Evolutionary conservation across 2,797 vertebrate species (phyloP).

Genomic region (Pristis pectinata): DNA sequence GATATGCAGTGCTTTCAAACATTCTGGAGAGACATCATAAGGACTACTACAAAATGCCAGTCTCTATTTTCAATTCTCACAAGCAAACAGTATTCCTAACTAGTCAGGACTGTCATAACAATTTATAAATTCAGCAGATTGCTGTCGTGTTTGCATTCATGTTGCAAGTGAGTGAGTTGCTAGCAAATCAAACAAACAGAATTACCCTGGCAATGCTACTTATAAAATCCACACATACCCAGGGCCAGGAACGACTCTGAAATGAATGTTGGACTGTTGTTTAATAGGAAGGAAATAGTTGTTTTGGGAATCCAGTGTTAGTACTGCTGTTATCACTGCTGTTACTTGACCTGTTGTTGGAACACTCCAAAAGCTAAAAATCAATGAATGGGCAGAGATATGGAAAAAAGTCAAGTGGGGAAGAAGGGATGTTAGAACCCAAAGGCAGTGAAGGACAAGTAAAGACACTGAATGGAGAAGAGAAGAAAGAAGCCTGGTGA

Average conservation of each 20-base stretch:
- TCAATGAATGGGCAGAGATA: neutral
- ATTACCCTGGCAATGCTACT: neutral
- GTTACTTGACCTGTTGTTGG: neutral
- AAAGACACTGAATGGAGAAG: neutral
- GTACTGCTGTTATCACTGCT: neutral
- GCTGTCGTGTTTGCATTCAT: neutral
- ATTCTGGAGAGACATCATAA: neutral
- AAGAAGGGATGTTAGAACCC: neutral
- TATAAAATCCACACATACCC: neutral
- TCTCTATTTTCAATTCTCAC: neutral
- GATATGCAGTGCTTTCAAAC: neutral
- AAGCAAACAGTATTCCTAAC: neutral
- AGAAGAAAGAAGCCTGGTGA: neutral
- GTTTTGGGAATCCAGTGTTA: neutral
- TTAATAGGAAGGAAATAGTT: neutral
- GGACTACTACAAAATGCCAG: neutral
- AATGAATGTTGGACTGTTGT: neutral
- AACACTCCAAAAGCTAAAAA: neutral
- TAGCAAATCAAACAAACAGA: slow-evolving; percentile 12
- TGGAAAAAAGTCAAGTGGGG: neutral
- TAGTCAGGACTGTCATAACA: neutral
- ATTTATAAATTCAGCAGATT: neutral
- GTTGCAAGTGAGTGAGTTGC: neutral
- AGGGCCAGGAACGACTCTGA: neutral
- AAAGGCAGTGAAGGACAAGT: neutral